These are phyloP conservation scores for Promerops cafer DNA, from an alignment of 2,113 vertebrate species.

Conservation along the genomic window DNA sequence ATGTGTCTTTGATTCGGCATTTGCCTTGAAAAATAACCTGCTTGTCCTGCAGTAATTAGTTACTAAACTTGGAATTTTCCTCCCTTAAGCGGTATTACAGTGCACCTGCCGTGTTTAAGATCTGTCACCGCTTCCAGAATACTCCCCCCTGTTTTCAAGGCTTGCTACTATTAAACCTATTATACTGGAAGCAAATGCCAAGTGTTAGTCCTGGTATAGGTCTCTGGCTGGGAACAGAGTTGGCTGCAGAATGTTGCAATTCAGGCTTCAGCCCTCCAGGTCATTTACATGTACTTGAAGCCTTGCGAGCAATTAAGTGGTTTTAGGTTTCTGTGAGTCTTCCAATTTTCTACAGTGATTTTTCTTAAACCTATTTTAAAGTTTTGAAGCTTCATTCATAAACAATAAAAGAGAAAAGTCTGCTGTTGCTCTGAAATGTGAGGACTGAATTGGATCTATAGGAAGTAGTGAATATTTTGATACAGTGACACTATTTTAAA, in stretches of 20 bases:
- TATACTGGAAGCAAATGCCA: neutral
- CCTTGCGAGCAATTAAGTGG: neutral
- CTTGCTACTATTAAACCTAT: neutral
- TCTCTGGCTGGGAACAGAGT: neutral
- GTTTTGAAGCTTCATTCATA: neutral
- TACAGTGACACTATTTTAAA: neutral
- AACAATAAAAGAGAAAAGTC: neutral
- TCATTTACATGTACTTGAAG: neutral
- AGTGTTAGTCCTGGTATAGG: neutral
- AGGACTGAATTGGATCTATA: neutral
- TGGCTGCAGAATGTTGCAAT: neutral
- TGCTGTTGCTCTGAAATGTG: neutral
- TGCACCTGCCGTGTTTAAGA: conserved; percentile 56
- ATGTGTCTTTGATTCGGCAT: neutral
- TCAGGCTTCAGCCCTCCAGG: neutral
- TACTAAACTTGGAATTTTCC: neutral
- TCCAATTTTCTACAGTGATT: neutral
- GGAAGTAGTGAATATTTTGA: neutral
- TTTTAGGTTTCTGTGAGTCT: neutral
- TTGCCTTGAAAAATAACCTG: neutral
- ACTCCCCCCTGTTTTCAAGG: neutral
- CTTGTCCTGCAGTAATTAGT: neutral
- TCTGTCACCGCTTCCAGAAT: neutral
- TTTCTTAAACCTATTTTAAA: neutral
- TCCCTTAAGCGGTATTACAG: neutral